Conservation (phyloP, 2,113 vertebrate genomes). For the Calonectris borealis region DNA sequence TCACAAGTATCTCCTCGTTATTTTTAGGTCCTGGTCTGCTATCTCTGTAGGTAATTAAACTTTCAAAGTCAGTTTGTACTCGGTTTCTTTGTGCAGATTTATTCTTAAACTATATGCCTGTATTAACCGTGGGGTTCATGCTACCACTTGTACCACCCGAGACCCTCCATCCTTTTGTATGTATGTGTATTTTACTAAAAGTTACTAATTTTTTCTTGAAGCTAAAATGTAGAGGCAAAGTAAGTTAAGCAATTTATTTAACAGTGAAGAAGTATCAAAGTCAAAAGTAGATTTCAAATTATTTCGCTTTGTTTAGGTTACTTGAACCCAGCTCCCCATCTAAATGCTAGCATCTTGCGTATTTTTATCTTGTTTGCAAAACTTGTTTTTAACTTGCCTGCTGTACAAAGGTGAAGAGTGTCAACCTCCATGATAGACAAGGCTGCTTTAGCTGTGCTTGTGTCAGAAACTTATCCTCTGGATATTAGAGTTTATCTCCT, state of each 20-base stretch:
- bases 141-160: rapidly evolving
- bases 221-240: neutral
- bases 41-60: neutral
- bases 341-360: neutral
- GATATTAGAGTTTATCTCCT: neutral
- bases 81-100: neutral
- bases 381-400: neutral
- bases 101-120: neutral
- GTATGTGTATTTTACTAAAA: neutral
- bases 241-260: neutral
- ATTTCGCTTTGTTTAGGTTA: neutral
- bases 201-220: neutral
- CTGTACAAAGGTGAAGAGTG: neutral
- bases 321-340: neutral
- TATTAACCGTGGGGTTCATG: neutral
- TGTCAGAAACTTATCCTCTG: neutral
- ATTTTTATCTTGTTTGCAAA: neutral
- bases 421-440: neutral
- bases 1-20: neutral
- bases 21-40: neutral
- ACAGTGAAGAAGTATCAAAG: neutral
- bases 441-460: neutral
- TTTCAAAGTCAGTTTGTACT: neutral
- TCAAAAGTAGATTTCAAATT: neutral
- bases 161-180: neutral